Base-by-base conservation (phyloP, 1,140 invertebrate species). In the Drosophila simulans region DNA sequence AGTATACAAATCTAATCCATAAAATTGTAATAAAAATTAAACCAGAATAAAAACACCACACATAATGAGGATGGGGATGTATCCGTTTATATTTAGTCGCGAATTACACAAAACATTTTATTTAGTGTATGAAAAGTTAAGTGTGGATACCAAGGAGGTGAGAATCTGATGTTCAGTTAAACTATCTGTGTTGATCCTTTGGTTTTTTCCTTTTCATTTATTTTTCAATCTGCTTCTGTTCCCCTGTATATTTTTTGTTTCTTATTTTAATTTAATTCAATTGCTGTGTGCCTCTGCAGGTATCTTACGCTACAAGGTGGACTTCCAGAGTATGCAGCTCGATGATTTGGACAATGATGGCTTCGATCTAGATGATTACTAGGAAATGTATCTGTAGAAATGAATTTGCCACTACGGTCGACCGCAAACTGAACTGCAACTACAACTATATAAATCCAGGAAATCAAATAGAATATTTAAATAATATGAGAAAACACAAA, bases 301-400 rank as follows among this genome's bases (percentile, higher is more conserved):
- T 92, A 95, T 99, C 88, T 95, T 99, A 81, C 97, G 99, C 74
- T 99, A 99, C 95, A 98, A 99, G 94, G 98, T 99, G 79, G 98
- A 99, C 94, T 98, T 99, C 95, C 98, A 99, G 92, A 97, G 96
- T 92, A 95, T 99, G 95, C 98, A 99, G 92, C 94, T 97, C 82
- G 96, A 98, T 83, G 97, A 98, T 54, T 94, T 96, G 86, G 96
- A 97, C 78, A 94, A 97, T 90, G 96, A 97, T 78, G 93, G 95
- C 78, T 97, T 96, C 93, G 97, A 99, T 93, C 94, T 98, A 92
- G 97, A 98, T 92, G 98, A 98, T 93, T 99, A 98, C 93, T 98
- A 96, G 95, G 93, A 48, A 84, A 82, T 82, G 77, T 77, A 71
- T 42, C 71, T 68, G 54, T 82, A 75, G 54, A 65, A 78, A 74